A percentile compares a stretch with the other conserved stretches of the same genome.
phyloP scores from a whole-genome alignment of 2,888 invertebrate genomes.

The Ennomos quercinarius region DNA sequence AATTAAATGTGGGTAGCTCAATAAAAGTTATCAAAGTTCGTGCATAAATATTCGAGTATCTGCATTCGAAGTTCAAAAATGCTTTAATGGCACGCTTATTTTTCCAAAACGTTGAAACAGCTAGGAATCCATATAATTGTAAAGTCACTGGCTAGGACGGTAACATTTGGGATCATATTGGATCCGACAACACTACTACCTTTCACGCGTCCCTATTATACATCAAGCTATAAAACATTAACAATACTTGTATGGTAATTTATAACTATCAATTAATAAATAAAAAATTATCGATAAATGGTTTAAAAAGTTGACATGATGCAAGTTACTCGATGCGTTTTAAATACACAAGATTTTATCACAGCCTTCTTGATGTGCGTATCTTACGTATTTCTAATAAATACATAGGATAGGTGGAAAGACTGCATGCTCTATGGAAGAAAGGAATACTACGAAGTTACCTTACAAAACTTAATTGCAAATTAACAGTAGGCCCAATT shows the following conservation, averaged over 20 bases:
- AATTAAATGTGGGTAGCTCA: conserved; percentile 19
- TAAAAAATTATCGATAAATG: conserved; percentile 49
- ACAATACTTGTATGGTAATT: conserved; percentile 81
- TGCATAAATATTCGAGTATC: conserved; percentile 45
- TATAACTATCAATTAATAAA: conserved; percentile 56
- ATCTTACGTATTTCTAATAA: conserved; percentile 51
- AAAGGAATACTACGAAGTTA: conserved; percentile 30
- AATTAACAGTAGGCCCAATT: no score
- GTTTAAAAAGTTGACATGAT: conserved; percentile 62
- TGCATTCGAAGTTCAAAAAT: conserved; percentile 46
- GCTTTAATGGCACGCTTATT: conserved; percentile 47
- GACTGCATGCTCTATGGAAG: conserved; percentile 43
- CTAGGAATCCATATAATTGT: conserved; percentile 37
- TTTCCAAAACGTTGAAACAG: conserved; percentile 16
- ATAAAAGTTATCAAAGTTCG: conserved; percentile 11
- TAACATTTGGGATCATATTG: conserved; percentile 59
- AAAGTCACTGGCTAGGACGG: conserved; percentile 73
- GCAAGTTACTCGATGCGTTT: conserved; percentile 57
- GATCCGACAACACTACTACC: conserved; percentile 56
- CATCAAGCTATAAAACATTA: conserved; percentile 64
- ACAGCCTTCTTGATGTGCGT: conserved; percentile 82
- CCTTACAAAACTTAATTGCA: conserved; percentile 35
- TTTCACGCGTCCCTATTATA: conserved; percentile 64
- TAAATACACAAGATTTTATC: conserved; percentile 67
- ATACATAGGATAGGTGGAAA: conserved; percentile 51